A percentile compares a stretch with the other conserved stretches of the same genome.
phyloP scores from a whole-genome alignment of 2,888 invertebrate genomes.

The Pyrochroa serraticornis region DNA sequence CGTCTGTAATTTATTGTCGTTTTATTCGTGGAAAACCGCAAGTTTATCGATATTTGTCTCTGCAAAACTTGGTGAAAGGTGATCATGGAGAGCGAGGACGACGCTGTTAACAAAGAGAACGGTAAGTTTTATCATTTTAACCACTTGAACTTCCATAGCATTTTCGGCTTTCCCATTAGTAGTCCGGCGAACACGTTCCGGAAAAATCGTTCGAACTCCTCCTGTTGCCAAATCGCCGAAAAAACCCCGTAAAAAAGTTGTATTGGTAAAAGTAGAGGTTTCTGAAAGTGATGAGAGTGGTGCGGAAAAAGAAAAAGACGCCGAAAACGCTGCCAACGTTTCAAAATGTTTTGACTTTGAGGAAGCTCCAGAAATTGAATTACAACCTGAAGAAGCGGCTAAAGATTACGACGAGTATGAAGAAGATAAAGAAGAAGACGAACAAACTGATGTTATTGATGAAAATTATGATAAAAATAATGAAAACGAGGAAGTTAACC shows the following conservation, averaged over 20 bases:
- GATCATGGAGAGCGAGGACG: slow-evolving; percentile 30
- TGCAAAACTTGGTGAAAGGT: background rate
- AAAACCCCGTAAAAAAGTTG: slow-evolving; percentile 56
- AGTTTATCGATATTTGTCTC: background rate
- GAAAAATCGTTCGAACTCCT: slow-evolving; percentile 56
- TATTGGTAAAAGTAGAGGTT: slow-evolving; percentile 59
- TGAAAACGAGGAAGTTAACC: slow-evolving; percentile 27
- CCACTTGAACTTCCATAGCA: background rate
- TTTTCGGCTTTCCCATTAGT: slow-evolving; percentile 17
- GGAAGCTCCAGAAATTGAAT: slow-evolving; percentile 35
- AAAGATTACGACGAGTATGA: background rate
- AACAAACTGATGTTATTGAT: slow-evolving; percentile 32
- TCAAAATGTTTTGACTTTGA: slow-evolving; percentile 32
- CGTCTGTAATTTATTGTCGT: background rate
- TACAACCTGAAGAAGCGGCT: too few relatives aligned
- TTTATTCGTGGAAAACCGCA: slow-evolving; percentile 2
- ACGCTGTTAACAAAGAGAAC: slow-evolving; percentile 22
- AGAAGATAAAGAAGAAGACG: slow-evolving; percentile 50
- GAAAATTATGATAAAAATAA: slow-evolving; percentile 2
- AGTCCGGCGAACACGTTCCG: slow-evolving; percentile 66
- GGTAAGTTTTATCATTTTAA: slow-evolving; percentile 18
- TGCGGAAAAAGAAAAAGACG: background rate
- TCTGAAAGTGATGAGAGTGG: slow-evolving; percentile 48
- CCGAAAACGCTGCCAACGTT: slow-evolving; percentile 6
- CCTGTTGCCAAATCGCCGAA: slow-evolving; percentile 42